These are phyloP conservation scores for Phoeniculus purpureus DNA, from an alignment of 2,797 vertebrate species.

Conservation along the genomic window DNA sequence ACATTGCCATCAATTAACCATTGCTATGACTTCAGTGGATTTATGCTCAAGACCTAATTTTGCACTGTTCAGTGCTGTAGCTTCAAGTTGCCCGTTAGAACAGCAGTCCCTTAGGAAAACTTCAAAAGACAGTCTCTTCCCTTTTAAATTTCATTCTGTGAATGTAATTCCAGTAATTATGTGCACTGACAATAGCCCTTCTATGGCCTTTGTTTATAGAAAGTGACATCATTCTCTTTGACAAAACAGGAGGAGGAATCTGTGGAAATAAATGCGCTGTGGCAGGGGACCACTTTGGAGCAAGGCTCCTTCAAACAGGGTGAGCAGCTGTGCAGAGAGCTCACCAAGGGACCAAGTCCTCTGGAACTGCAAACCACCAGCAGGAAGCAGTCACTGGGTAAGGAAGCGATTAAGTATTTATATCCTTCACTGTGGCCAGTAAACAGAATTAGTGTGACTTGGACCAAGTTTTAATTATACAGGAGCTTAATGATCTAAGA, in stretches of 20 bases:
- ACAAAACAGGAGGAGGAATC: background rate
- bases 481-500: constrained; percentile 77
- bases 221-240: background rate
- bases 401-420: constrained; percentile 78
- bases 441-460: constrained; percentile 75
- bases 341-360: constrained; percentile 7
- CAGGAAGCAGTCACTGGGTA: constrained; percentile 77
- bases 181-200: background rate
- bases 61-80: background rate
- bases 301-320: background rate
- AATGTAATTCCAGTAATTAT: constrained; percentile 6
- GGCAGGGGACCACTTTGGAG: constrained; percentile 31
- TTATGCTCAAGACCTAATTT: background rate
- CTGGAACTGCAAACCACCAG: constrained; percentile 67
- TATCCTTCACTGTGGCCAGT: constrained; percentile 75
- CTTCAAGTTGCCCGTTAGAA: background rate
- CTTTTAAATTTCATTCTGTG: background rate
- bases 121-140: background rate
- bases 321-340: background rate
- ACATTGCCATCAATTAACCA: background rate
- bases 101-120: background rate
- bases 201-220: constrained; percentile 23
- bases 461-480: constrained; percentile 79
- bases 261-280: constrained; percentile 17
- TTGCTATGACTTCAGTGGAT: background rate